Base-by-base conservation (phyloP, 23 tunicate species). In the Botrylloides violaceus region DNA sequence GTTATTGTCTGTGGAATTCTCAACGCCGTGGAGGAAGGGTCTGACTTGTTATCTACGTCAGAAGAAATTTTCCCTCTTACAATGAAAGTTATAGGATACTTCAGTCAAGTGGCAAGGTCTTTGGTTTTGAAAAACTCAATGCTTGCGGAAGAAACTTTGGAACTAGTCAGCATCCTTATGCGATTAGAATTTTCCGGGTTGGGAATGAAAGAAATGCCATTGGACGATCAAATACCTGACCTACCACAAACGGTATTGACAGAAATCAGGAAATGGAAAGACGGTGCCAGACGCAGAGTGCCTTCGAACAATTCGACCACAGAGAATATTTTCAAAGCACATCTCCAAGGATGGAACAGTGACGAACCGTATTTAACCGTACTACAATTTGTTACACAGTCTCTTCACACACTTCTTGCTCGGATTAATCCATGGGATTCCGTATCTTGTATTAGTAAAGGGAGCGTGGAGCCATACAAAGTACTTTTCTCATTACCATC, bases 361-460 rank as follows among this genome's bases (percentile, higher is more conserved):
- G 37, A 68, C 36, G 57, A 68, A 12, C 22, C 74, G 58, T 68
- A 37, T 26, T 68, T 68, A 28, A 68, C 74, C 4, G 57, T 39
- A 32, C 37, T 68, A 25, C 56, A 68, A 43, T 68, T 32, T 43
- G 49, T 43, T 28, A 22, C 29, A 5, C 49, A 39, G 21, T 36
- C 74, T 19, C 58, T 68, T 37, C 58, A 43, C n/a, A 32, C 19
- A 4, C 26, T 36, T 4, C 74, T 63, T 21, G 35, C 70, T 15
- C 32, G 33, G 20, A 27, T 63, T 22, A 7, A 31, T 25, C 35
- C 33, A 3, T 63, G 70, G 34, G 70, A 63, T 3, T 31, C 32
- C n/a, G 34, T 28, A 29, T 33, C 23, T 4, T 21, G 9, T 26
- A 28, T 19, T 28, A 63, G 9, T 3, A 19, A 31, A 15, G 35